Evolutionary conservation across 2,888 invertebrate genomes (phyloP).

Genomic region (Glyphotaelius pellucidus): DNA sequence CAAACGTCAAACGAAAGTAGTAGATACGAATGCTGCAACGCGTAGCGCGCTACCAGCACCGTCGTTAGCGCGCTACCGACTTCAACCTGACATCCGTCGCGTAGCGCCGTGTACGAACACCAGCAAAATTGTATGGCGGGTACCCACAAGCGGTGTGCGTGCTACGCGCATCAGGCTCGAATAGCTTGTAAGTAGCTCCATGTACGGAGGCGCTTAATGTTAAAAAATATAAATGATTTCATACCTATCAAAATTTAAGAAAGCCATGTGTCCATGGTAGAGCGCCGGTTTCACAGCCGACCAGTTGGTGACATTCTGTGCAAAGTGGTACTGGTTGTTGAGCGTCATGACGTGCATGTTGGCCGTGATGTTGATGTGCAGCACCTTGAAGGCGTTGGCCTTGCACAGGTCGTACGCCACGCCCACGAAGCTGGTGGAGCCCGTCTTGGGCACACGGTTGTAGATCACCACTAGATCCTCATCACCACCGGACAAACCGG

Average conservation of each 20-base stretch:
- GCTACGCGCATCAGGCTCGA: no score
- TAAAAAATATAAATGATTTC: not conserved
- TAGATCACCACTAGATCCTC: slow-evolving; percentile 90
- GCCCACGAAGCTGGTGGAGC: slow-evolving; percentile 96
- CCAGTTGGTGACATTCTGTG: slow-evolving; percentile 95
- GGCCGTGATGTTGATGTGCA: slow-evolving; percentile 97
- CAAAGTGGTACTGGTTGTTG: slow-evolving; percentile 93
- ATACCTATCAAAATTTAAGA: slow-evolving; percentile 95
- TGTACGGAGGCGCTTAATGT: no score
- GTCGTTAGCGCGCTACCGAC: no score
- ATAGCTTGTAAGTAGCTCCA: no score
- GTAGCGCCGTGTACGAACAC: no score
- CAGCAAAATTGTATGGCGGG: no score
- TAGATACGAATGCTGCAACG: no score
- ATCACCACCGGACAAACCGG: slow-evolving; percentile 69
- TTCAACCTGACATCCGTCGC: no score
- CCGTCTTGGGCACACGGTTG: slow-evolving; percentile 98
- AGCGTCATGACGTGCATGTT: slow-evolving; percentile 97
- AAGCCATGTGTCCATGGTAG: slow-evolving; percentile 98
- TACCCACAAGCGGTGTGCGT: no score
- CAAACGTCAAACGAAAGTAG: no score
- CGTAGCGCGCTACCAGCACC: no score
- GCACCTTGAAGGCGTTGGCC: slow-evolving; percentile 79
- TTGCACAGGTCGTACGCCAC: slow-evolving; percentile 92
- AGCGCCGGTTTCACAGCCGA: slow-evolving; percentile 93